Base-by-base conservation (phyloP, 2,888 invertebrate genomes). In the Leptarthrus brevirostris region DNA sequence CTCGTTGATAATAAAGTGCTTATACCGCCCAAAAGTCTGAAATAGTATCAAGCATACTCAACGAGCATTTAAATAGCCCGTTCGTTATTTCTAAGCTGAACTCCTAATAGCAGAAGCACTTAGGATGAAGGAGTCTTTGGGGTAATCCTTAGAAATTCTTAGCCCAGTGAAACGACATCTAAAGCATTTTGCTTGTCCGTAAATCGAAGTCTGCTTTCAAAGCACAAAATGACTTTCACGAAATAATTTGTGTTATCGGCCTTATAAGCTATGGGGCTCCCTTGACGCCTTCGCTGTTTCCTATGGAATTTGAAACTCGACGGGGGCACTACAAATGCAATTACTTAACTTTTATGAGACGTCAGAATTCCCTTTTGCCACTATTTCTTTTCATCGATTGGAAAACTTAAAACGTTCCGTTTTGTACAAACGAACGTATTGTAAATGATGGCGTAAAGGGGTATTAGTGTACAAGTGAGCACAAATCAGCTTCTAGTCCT, bases 331-430 rank as follows among this genome's bases (percentile, higher is more conserved):
- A 66, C 47, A 47, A 66, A 66, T 66, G 64, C 64, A 66, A 66
- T 66, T 66, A 66, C 47, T 47, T 44, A 47, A 47, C 47, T 66
- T 66, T 44, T 47, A 66, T 47, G 47, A 66, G 64, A 47, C 47
- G 24, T 47, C 44, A 47, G 44, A 34, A 12, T 61, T 12, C n/a
- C n/a, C 36, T 26, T 20, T 36, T 26, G 3, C 36, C 34, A 26
- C 24, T 47, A 26, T 44, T 47, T 66, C 40, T 47, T 24, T 22
- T 16, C 47, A 66, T 66, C 64, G 64, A 66, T 66, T 66, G 24
- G 47, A 44, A 47, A 61, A 18, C 20, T 30, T 30, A 30, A 30
- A 6, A n/a, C 3, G 40, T 40, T 40, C 12, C 3, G 40, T 3
- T 40, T 40, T 12, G 12, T 40, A 12, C 40, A 12, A 40, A 40